Evolutionary conservation across 2,888 invertebrate genomes (phyloP).

Genomic region (Catotricha subobsoleta): DNA sequence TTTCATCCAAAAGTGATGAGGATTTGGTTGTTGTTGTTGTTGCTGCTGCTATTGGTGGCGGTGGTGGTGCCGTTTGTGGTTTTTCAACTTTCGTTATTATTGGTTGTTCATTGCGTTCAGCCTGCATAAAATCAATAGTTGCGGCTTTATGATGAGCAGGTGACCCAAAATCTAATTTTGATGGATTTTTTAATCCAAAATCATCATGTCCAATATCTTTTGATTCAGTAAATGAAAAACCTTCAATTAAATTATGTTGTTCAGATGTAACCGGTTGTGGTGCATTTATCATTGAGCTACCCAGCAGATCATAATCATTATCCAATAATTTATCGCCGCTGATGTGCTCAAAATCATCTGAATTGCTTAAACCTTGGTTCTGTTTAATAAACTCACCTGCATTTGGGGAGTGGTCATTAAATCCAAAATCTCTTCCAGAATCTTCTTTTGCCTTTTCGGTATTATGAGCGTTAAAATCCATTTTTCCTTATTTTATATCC

Average conservation of each 20-base stretch:
- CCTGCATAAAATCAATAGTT: constrained; percentile 1
- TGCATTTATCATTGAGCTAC: background rate
- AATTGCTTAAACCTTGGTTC: no score
- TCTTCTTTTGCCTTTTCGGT: background rate
- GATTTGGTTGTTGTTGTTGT: no score
- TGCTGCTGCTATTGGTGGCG: background rate
- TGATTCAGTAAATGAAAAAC: no score
- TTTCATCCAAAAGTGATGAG: background rate
- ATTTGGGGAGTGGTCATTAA: constrained; percentile 4
- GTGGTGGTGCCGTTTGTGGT: background rate
- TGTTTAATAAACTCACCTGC: no score
- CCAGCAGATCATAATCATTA: constrained; percentile 1
- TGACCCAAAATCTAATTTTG: background rate
- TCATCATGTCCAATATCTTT: background rate
- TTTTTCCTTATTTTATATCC: background rate
- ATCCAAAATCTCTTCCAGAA: background rate
- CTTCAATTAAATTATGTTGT: background rate
- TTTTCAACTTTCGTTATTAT: no score
- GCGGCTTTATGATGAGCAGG: background rate
- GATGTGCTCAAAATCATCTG: constrained; percentile 3
- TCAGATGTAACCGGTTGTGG: background rate
- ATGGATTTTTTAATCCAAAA: background rate
- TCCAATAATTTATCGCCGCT: background rate
- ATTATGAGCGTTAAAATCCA: constrained; percentile 4
- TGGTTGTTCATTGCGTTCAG: background rate